phyloP scores from a whole-genome alignment of 2,113 vertebrate genomes.

The Varanus komodoensis region DNA sequence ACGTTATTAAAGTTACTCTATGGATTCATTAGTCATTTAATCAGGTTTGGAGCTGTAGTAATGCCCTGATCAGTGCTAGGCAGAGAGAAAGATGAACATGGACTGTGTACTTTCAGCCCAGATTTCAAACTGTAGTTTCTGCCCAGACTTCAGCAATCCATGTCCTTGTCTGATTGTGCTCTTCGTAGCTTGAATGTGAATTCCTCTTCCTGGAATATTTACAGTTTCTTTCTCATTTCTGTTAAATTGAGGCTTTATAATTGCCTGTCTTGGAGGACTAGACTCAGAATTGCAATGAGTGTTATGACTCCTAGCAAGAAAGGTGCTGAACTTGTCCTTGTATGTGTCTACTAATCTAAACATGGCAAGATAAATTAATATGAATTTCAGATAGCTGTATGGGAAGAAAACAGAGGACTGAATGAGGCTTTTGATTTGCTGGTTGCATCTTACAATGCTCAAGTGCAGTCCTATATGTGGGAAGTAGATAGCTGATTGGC shows the following conservation, averaged over 20 bases:
- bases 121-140: background rate
- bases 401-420: background rate
- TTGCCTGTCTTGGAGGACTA: slow-evolving; percentile 22
- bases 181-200: slow-evolving; percentile 12
- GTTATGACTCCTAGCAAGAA: background rate
- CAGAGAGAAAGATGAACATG: background rate
- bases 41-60: slow-evolving; percentile 5
- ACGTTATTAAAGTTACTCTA: slow-evolving; percentile 40
- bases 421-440: background rate
- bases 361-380: slow-evolving; percentile 11
- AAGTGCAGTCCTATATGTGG: background rate
- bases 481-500: background rate
- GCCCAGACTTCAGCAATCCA: background rate
- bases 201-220: slow-evolving; percentile 45
- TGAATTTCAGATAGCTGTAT: background rate
- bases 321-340: slow-evolving; percentile 14
- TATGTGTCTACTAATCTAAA: slow-evolving; percentile 38
- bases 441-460: background rate
- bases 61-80: background rate
- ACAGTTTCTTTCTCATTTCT: slow-evolving; percentile 18
- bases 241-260: slow-evolving; percentile 35
- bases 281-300: slow-evolving; percentile 38
- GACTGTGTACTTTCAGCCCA: background rate
- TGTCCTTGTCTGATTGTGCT: background rate
- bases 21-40: slow-evolving; percentile 19